Percentiles rank a stretch among this genome's conserved stretches.
These are phyloP conservation scores for Elephantulus edwardii DNA, from an alignment of 2,113 vertebrate genomes.

Conservation along the genomic window DNA sequence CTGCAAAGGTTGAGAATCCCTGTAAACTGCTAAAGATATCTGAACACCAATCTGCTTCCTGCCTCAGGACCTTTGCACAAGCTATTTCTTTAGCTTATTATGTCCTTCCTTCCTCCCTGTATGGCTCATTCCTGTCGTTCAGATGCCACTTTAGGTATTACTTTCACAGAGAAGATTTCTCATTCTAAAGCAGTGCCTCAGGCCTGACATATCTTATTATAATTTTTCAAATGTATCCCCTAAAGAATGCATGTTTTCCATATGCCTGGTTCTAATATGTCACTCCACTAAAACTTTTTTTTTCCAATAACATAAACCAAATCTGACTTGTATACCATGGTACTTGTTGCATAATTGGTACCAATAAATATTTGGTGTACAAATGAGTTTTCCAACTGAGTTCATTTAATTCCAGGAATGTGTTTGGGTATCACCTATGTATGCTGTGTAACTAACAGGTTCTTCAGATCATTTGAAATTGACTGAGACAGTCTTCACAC, in stretches of 20 bases:
- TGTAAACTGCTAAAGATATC: neutral
- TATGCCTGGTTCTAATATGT: neutral
- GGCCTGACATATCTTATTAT: neutral
- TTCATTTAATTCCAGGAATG: neutral
- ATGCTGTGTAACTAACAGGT: neutral
- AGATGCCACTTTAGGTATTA: neutral
- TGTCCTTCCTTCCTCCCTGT: neutral
- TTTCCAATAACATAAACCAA: neutral
- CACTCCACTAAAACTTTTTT: neutral
- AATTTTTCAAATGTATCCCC: constrained; percentile 4
- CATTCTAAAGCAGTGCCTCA: neutral
- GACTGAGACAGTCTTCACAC: neutral
- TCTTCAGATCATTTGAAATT: neutral
- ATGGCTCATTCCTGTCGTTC: neutral
- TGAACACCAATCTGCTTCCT: neutral
- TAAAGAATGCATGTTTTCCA: neutral
- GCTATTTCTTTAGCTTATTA: neutral
- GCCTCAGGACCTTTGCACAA: neutral
- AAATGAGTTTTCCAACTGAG: neutral
- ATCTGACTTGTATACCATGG: neutral
- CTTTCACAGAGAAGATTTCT: neutral
- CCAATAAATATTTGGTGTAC: neutral
- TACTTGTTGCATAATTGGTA: neutral
- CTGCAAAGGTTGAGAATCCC: neutral
- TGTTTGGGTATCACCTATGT: neutral